These are phyloP conservation scores for Nudaria mundana DNA, from an alignment of 2,888 invertebrate genomes.

Conservation along the genomic window DNA sequence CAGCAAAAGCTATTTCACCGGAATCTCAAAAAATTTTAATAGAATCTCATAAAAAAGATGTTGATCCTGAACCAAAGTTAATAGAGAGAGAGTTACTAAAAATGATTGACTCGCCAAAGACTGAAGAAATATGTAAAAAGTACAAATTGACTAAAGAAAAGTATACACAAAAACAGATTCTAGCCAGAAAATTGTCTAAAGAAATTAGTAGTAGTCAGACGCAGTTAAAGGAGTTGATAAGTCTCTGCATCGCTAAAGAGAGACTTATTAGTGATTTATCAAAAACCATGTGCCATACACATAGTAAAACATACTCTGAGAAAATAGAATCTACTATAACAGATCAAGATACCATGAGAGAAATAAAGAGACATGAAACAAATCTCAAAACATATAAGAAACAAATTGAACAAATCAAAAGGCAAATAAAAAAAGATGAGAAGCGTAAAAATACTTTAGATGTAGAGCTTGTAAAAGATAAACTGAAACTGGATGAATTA, in stretches of 20 bases:
- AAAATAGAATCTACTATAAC: conserved; percentile 81
- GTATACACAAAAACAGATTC: conserved; percentile 72
- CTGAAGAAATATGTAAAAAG: conserved; percentile 73
- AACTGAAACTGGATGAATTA: conserved; percentile 74
- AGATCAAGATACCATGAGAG: conserved; percentile 81
- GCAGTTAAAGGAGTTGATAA: conserved; percentile 87
- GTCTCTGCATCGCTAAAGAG: conserved; percentile 84
- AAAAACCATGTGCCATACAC: conserved; percentile 56
- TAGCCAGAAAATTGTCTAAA: conserved; percentile 71
- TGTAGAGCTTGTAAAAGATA: conserved; percentile 81
- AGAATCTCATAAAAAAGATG: conserved; percentile 79
- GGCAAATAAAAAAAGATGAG: conserved; percentile 87
- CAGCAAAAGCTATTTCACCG: conserved; percentile 77
- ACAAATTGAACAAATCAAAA: conserved; percentile 87
- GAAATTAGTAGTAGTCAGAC: conserved; percentile 85
- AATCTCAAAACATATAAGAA: conserved; percentile 88
- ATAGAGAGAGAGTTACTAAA: conserved; percentile 76
- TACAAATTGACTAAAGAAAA: conserved; percentile 78
- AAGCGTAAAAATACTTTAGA: conserved; percentile 86
- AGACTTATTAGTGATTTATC: conserved; percentile 86
- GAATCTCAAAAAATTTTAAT: conserved; percentile 78
- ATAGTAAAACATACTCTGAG: conserved; percentile 73
- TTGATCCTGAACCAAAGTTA: conserved; percentile 78
- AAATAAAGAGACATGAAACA: conserved; percentile 86
- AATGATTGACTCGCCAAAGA: conserved; percentile 77